phyloP scores from a whole-genome alignment of 2,888 invertebrate genomes.

The Rotaria socialis region DNA sequence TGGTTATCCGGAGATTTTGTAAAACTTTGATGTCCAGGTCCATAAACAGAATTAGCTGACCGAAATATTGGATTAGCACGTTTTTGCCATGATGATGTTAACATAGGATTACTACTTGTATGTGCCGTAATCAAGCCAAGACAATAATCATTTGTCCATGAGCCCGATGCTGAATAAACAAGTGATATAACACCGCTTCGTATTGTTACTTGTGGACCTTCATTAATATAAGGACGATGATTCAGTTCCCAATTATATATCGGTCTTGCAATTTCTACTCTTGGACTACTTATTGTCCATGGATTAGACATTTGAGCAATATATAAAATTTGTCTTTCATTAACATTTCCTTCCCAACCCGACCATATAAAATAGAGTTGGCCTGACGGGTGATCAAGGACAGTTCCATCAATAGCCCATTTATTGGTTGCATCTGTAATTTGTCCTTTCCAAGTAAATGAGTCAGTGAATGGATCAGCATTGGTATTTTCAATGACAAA shows the following conservation, averaged over 20 bases:
- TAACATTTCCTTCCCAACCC: background rate
- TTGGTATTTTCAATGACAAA: conserved; percentile 12
- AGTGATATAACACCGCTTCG: background rate
- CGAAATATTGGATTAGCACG: background rate
- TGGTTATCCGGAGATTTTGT: conserved; percentile 2
- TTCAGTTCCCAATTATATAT: background rate
- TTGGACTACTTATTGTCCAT: conserved; percentile 25
- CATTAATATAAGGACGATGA: conserved; percentile 4
- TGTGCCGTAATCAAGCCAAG: background rate
- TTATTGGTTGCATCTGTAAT: conserved; percentile 28
- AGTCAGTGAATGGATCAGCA: background rate
- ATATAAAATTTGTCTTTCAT: conserved; percentile 7
- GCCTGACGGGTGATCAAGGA: background rate
- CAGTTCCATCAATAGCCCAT: conserved; percentile 33
- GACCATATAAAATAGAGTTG: conserved; percentile 22
- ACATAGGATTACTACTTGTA: background rate
- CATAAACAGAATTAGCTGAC: background rate
- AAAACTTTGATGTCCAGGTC: conserved; percentile 34
- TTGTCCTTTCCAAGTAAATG: background rate
- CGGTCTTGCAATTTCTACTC: conserved; percentile 31
- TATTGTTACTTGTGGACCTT: conserved; percentile 25
- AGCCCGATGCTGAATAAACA: conserved; percentile 30
- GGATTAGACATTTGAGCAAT: conserved; percentile 34
- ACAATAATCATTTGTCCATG: conserved; percentile 37
- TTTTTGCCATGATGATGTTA: background rate